Conservation (phyloP, 1,140 invertebrate genomes). For the Tetraneura akinire region DNA sequence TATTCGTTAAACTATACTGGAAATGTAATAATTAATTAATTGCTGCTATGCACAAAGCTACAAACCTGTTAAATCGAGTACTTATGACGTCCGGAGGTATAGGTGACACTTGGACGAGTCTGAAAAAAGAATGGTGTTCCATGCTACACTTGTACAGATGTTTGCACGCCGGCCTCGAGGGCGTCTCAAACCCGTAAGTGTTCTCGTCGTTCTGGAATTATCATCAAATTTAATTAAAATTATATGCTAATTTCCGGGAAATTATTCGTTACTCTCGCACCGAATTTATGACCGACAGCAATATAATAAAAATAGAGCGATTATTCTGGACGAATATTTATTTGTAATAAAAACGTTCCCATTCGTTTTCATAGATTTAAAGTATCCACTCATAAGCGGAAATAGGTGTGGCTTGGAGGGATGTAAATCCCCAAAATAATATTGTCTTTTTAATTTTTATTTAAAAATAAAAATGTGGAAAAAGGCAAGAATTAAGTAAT, state of each 20-base stretch:
- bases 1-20: no score
- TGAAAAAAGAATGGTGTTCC: constrained; percentile 98
- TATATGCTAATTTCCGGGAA: not conserved
- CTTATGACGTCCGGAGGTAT: constrained; percentile 73
- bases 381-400: no score
- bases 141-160: constrained; percentile 98
- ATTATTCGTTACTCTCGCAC: not conserved
- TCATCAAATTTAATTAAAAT: constrained; percentile 26
- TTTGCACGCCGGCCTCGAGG: constrained; percentile 92
- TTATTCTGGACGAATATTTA: no score
- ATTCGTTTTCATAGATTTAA: no score
- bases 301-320: no score
- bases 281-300: not conserved
- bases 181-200: constrained; percentile 93
- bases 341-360: no score
- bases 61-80: constrained; percentile 66
- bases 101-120: constrained; percentile 77
- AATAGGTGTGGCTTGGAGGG: no score
- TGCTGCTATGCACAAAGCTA: not conserved
- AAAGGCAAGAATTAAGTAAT: no score
- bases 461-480: no score
- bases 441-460: no score
- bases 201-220: constrained; percentile 82
- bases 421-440: no score
- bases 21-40: no score